A percentile compares a stretch with the other conserved stretches of the same genome.
These are phyloP conservation scores for Pandemis cinnamomeana DNA, from an alignment of 2,888 invertebrate genomes.

Conservation along the genomic window DNA sequence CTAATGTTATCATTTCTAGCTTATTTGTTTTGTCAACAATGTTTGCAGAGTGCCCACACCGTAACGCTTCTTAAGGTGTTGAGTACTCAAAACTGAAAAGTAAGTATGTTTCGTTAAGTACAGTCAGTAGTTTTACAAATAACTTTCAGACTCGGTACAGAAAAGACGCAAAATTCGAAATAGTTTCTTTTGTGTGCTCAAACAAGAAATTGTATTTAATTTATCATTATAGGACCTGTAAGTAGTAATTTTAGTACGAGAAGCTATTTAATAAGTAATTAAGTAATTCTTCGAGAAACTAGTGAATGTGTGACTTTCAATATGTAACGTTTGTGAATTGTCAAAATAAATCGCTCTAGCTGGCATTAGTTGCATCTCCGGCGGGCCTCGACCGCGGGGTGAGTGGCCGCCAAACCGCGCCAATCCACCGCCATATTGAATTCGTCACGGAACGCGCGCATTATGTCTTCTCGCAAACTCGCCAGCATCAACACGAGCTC, in stretches of 20 bases:
- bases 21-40: slow-evolving; percentile 19
- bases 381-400: slow-evolving; percentile 68
- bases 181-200: too few relatives aligned
- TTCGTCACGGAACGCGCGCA: slow-evolving; percentile 80
- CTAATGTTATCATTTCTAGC: not conserved
- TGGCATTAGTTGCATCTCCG: slow-evolving; percentile 53
- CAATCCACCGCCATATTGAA: slow-evolving; percentile 76
- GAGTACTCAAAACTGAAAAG: not conserved
- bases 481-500: slow-evolving; percentile 53
- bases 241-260: too few relatives aligned
- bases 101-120: too few relatives aligned
- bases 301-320: not conserved
- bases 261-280: not conserved
- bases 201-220: too few relatives aligned
- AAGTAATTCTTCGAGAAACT: not conserved
- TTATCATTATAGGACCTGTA: too few relatives aligned
- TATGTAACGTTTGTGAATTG: slow-evolving; percentile 54
- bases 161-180: too few relatives aligned
- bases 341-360: slow-evolving; percentile 57
- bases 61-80: slow-evolving; percentile 14
- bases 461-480: slow-evolving; percentile 68
- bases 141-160: not conserved
- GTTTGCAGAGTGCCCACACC: slow-evolving; percentile 16
- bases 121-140: too few relatives aligned
- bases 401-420: slow-evolving; percentile 81